Percentiles rank a stretch among this genome's conserved stretches.
phyloP scores from a whole-genome alignment of 2,888 invertebrate species.

The Eupsilia transversa region DNA sequence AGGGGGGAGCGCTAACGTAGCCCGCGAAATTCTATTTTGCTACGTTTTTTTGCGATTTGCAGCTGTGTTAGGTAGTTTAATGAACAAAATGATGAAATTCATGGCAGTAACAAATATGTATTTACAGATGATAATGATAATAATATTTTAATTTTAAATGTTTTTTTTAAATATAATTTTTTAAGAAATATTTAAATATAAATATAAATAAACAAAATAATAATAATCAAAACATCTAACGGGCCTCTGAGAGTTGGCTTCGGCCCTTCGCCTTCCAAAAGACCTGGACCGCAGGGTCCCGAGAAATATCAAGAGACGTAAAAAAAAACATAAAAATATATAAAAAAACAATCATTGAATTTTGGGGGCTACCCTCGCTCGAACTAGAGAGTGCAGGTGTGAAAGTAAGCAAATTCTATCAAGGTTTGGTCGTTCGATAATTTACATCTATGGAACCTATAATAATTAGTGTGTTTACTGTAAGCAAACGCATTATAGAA shows the following conservation, averaged over 20 bases:
- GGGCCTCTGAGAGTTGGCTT: too few species aligned
- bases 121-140: too few species aligned
- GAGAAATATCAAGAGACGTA: too few species aligned
- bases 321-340: too few species aligned
- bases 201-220: too few species aligned
- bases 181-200: too few species aligned
- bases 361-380: background rate
- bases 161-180: too few species aligned
- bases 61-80: background rate
- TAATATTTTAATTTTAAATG: too few species aligned
- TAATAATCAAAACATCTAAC: too few species aligned
- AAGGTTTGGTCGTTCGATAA: background rate
- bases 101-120: background rate
- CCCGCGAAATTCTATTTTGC: background rate
- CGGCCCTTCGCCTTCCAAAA: too few species aligned
- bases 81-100: background rate
- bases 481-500: conserved; percentile 1
- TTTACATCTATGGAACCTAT: background rate
- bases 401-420: background rate
- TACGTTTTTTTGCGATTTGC: background rate
- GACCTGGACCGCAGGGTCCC: too few species aligned
- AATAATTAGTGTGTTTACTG: background rate
- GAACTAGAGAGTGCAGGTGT: background rate
- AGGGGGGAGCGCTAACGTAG: background rate
- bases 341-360: too few species aligned